Evolutionary conservation across 2,113 vertebrate species (phyloP).

Genomic region (Bettongia penicillata): DNA sequence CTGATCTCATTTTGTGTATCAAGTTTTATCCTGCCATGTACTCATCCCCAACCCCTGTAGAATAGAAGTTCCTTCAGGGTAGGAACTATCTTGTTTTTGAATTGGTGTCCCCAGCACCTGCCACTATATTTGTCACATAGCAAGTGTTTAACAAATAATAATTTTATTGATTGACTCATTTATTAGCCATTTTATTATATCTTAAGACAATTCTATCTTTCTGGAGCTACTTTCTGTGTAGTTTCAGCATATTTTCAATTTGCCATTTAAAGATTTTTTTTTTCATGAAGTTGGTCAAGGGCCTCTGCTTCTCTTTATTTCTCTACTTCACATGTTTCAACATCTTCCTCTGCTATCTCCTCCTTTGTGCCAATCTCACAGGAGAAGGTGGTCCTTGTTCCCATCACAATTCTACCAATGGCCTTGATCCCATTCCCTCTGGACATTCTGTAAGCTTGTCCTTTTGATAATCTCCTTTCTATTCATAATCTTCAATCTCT

Average conservation of each 20-base stretch:
- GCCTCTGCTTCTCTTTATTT: not conserved
- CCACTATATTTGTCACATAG: not conserved
- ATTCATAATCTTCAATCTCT: not conserved
- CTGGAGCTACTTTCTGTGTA: not conserved
- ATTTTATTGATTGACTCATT: not conserved
- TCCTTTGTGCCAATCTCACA: not conserved
- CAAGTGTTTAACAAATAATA: not conserved
- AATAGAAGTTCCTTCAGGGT: not conserved
- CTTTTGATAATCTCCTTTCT: not conserved
- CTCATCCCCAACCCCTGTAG: no score
- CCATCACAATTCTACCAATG: not conserved
- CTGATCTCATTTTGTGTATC: not conserved
- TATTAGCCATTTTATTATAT: not conserved
- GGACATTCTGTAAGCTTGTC: not conserved
- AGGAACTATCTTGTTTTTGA: not conserved
- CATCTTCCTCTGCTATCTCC: not conserved
- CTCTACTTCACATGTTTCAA: not conserved
- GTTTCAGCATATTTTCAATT: not conserved
- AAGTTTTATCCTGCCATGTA: not conserved
- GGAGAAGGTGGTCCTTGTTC: not conserved
- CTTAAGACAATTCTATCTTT: not conserved
- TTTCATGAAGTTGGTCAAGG: not conserved
- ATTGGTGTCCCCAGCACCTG: not conserved
- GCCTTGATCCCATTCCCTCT: not conserved
- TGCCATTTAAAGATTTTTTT: not conserved